Evolutionary conservation across 2,113 vertebrate species (phyloP), one percentile per base, ranked within the genome.

Genomic region (Lophotis ruficrista): DNA sequence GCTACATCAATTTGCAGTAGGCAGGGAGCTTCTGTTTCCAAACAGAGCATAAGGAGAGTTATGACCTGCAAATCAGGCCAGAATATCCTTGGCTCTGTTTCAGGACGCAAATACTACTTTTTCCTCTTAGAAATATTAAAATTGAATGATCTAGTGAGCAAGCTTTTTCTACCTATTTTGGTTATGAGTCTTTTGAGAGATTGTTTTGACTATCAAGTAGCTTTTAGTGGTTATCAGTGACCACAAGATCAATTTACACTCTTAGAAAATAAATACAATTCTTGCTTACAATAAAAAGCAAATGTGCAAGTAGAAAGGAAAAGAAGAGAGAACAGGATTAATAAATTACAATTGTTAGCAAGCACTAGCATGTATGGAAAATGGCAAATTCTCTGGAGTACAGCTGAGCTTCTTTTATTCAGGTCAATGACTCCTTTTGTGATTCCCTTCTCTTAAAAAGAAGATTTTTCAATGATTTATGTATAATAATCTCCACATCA

Each of bases 391-490:
- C 96, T 97, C 96, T 94, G 89, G 95, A 96, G 96, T 93, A 91
- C 14, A 87, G 91, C 94, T 91, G 94, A 96, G 96, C 92, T 92
- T 92, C 94, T 92, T 93, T 94, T 97, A 96, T 96, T 97, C 96
- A 96, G 96, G 96, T 96, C 96, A 97, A 94, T 93, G 96, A 91
- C 96, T 97, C 91, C 93, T 96, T 96, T 96, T 97, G 94, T 89
- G 91, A 95, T 95, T 97, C 81, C 73, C 66, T 85, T 81, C 96
- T 87, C 95, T 84, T 88, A 93, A 96, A 96, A 93, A 83, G 54
- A 94, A 62, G 83, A 85, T 97, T 96, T 97, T 95, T 89, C 94
- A 95, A 94, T 97, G 95, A 97, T 96, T 96, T 97, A 96, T 96
- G 96, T 96, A 77, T 91, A 89, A 94, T 96, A 95, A 97, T 87